phyloP scores from a whole-genome alignment of 2,888 invertebrate genomes.

The Bhutanitis thaidina region DNA sequence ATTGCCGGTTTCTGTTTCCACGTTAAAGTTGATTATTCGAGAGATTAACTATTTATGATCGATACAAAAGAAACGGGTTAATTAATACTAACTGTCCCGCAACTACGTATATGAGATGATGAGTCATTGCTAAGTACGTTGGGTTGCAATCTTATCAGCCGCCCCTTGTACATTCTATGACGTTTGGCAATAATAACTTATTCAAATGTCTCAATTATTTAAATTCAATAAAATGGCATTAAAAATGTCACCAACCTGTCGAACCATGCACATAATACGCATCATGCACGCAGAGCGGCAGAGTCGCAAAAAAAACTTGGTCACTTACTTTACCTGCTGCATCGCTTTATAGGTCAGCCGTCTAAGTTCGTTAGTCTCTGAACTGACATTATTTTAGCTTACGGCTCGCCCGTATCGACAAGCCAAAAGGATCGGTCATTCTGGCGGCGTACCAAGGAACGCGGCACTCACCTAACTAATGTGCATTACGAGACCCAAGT shows the following conservation, averaged over 20 bases:
- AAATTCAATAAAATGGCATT: background rate
- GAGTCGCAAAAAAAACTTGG: constrained; percentile 7
- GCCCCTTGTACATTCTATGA: no score
- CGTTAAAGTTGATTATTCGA: no score
- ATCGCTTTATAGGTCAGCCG: constrained; percentile 69
- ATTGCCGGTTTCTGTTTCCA: no score
- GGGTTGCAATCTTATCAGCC: no score
- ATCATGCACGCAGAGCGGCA: background rate
- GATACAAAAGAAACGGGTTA: no score
- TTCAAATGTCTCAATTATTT: no score
- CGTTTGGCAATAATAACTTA: no score
- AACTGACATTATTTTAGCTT: constrained; percentile 75
- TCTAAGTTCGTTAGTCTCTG: constrained; percentile 77
- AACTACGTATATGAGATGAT: no score
- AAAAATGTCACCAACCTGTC: background rate
- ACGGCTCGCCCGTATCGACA: constrained; percentile 67
- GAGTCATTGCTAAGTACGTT: no score
- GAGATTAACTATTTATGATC: no score
- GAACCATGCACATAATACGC: background rate
- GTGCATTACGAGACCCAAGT: constrained; percentile 72
- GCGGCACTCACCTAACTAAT: constrained; percentile 68
- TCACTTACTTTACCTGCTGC: constrained; percentile 20
- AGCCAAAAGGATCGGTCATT: constrained; percentile 77
- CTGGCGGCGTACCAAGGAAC: constrained; percentile 78
- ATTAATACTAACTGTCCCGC: no score